These are phyloP conservation scores for Sitophilus oryzae DNA, from an alignment of 1,140 invertebrate species.

Conservation along the genomic window DNA sequence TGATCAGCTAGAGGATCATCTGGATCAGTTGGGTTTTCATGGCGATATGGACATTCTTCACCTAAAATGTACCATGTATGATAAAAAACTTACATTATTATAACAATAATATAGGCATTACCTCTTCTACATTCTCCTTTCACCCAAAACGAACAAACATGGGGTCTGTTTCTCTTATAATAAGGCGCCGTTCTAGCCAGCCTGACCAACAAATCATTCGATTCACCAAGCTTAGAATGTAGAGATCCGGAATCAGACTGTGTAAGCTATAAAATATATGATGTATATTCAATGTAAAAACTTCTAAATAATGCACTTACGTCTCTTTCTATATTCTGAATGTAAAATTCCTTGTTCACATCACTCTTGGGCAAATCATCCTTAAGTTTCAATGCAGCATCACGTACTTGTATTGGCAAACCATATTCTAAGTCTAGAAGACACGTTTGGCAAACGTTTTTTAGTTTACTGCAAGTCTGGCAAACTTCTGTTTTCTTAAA, in stretches of 20 bases:
- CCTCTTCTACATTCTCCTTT: constrained; percentile 97
- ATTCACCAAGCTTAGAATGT: constrained; percentile 69
- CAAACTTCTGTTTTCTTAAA: constrained; percentile 99
- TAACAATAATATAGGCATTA: constrained; percentile 4
- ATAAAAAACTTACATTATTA: background rate
- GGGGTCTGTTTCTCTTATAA: constrained; percentile 96
- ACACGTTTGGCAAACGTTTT: constrained; percentile 99
- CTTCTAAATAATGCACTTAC: constrained; percentile 43
- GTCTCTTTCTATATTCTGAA: constrained; percentile 88
- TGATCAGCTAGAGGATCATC: constrained; percentile 99
- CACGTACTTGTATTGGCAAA: constrained; percentile 84
- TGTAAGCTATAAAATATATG: constrained; percentile 39
- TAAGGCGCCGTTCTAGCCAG: constrained; percentile 96
- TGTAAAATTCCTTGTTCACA: constrained; percentile 98
- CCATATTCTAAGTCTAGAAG: constrained; percentile 97
- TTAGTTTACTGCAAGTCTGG: constrained; percentile 96
- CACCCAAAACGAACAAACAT: constrained; percentile 99
- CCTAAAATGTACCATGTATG: constrained; percentile 40
- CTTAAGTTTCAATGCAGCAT: constrained; percentile 90
- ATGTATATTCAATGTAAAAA: constrained; percentile 1
- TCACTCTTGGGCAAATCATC: constrained; percentile 95
- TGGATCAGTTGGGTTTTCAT: constrained; percentile 98
- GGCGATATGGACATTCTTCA: constrained; percentile 98
- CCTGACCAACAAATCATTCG: constrained; percentile 87
- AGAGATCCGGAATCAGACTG: constrained; percentile 51